Base-by-base conservation (phyloP, 2,113 vertebrate genomes). In the Spermophilus dauricus region DNA sequence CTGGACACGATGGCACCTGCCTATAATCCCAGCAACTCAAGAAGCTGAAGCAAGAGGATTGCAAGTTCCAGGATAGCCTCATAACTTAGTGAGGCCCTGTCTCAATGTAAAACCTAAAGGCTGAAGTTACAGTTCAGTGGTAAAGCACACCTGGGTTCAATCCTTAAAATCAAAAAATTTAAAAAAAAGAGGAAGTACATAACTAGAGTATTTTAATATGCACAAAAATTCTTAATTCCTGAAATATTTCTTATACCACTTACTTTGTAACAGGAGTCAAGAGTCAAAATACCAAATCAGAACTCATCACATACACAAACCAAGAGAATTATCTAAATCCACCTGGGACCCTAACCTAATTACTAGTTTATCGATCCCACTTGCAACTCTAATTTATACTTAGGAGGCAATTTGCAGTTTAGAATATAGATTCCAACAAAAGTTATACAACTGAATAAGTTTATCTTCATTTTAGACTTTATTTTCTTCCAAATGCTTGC, bases 331-430 rank as follows among this genome's bases (percentile, higher is more conserved):
- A 92, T 7, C 37, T 95, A 76, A 89, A 34, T 34, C 72, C 32
- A 75, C 83, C 76, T 63, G 91, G 97, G 37, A 82, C 7, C 3
- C 58, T 91, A 96, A 97, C 32, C 10, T 98, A 98, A 97, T 97
- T 96, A 80, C 8, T 91, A 92, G 48, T 75, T 82, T 93, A 94
- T 96, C 87, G 87, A 98, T 98, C 70, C 26, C 13, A 86, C 45
- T 88, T 26, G 30, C 45, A 93, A 93, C 34, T 45, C 83, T 78
- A 72, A 28, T 56, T 95, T 97, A 20, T 30, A 88, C 70, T 48
- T 56, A 69, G 30, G 80, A 93, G 63, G 81, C 86, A 93, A 95
- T 86, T 95, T 98, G 76, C 7, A 37, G 75, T 12, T n/a, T 48
- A 87, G 56, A 51, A 63, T 78, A 17, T 70, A 10, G 39, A 56